Percentiles rank a stretch among this genome's conserved stretches.
phyloP scores from a whole-genome alignment of 2,888 invertebrate species.

The Cyaniris semiargus region DNA sequence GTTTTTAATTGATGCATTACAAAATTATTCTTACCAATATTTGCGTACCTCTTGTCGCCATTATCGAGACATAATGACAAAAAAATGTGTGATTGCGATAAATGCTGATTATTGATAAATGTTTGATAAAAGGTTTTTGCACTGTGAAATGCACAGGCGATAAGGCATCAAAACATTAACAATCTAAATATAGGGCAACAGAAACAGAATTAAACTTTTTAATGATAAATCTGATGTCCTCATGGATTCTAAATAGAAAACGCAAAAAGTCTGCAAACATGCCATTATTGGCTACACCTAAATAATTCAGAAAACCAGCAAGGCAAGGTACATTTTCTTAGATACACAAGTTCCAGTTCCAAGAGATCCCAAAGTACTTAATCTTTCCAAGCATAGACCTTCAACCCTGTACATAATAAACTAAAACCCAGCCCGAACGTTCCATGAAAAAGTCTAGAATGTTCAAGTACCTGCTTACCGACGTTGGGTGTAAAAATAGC shows the following conservation, averaged over 20 bases:
- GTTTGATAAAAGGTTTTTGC: constrained; percentile 26
- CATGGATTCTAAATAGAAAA: not conserved
- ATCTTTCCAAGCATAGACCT: not conserved
- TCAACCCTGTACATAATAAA: not conserved
- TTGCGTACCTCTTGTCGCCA: constrained; percentile 23
- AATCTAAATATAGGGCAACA: not conserved
- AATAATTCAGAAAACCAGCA: not conserved
- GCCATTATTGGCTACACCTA: not conserved
- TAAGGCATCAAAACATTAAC: not conserved
- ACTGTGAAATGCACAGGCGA: not conserved
- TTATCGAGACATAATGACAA: constrained; percentile 26
- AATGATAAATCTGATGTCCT: not conserved
- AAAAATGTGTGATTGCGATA: constrained; percentile 23
- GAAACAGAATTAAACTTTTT: not conserved
- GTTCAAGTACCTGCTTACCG: not conserved
- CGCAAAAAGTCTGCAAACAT: not conserved
- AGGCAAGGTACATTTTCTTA: not conserved
- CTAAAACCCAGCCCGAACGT: not conserved
- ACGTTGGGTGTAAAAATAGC: constrained; percentile 15
- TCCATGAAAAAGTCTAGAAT: constrained; percentile 5
- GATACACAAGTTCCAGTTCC: not conserved
- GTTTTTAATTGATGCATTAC: not conserved
- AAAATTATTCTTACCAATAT: constrained; percentile 23
- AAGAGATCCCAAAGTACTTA: not conserved
- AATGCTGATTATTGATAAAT: constrained; percentile 5